These are phyloP conservation scores for Spea multiplicata DNA, from an alignment of 2,113 vertebrate species.

Conservation along the genomic window DNA sequence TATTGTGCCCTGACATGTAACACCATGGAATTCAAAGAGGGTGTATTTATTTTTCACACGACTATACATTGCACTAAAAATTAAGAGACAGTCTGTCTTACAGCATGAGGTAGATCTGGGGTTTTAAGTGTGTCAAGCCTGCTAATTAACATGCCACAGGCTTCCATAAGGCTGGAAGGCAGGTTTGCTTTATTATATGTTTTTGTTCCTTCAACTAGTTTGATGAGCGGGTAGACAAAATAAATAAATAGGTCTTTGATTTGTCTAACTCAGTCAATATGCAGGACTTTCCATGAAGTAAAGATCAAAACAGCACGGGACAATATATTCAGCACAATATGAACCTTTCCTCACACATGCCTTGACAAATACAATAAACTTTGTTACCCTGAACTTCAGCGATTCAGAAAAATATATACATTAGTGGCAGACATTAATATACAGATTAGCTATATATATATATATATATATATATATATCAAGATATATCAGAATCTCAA, in stretches of 20 bases:
- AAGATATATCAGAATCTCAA: no score
- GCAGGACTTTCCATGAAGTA: not conserved
- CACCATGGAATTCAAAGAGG: no score
- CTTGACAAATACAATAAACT: not conserved
- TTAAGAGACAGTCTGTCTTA: no score
- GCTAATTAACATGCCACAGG: not conserved
- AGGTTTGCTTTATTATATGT: not conserved
- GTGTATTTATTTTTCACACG: no score
- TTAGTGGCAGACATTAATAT: no score
- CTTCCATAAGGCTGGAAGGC: not conserved
- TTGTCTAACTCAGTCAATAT: slow-evolving; percentile 12
- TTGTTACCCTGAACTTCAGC: no score
- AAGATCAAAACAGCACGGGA: slow-evolving; percentile 34
- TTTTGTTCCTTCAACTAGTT: slow-evolving; percentile 7
- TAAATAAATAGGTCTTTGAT: not conserved
- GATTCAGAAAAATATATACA: no score
- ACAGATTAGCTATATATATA: no score
- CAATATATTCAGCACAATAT: not conserved
- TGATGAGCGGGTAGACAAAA: not conserved
- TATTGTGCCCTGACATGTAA: no score
- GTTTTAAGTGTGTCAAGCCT: not conserved
- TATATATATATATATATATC: no score
- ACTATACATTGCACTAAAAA: no score
- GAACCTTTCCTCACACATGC: slow-evolving; percentile 7
- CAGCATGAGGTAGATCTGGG: no score